Conservation (phyloP, 2,888 invertebrate genomes). For the Torymus auratus region DNA sequence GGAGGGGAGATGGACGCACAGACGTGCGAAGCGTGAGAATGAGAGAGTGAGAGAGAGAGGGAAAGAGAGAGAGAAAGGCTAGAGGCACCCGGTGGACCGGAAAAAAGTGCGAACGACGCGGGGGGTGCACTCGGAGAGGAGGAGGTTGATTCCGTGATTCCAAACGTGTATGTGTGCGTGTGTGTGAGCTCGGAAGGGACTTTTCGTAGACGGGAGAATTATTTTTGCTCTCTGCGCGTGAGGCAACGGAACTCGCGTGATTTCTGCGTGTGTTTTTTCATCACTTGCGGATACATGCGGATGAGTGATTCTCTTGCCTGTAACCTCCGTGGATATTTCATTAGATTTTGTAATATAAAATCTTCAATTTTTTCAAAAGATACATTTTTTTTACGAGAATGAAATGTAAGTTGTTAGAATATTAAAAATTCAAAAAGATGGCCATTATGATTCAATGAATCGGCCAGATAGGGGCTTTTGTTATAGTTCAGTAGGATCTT, state of each 20-base stretch:
- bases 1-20: slow-evolving; percentile 28
- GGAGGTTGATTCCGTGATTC: slow-evolving; percentile 25
- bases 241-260: background rate
- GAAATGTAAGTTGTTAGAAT: too few relatives aligned
- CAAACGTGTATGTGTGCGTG: slow-evolving; percentile 8
- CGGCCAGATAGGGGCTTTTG: too few relatives aligned
- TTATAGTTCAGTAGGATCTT: too few relatives aligned
- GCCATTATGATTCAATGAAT: too few relatives aligned
- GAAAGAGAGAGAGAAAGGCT: background rate
- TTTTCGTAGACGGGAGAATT: slow-evolving; percentile 23
- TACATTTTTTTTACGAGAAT: too few relatives aligned
- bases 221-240: slow-evolving; percentile 28
- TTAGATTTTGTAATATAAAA: too few relatives aligned
- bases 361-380: too few relatives aligned
- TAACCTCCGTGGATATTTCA: too few relatives aligned
- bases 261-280: too few relatives aligned
- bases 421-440: too few relatives aligned
- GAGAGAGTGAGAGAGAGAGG: slow-evolving; percentile 3
- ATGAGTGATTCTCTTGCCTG: too few relatives aligned
- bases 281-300: too few relatives aligned
- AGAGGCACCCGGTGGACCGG: slow-evolving; percentile 44
- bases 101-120: slow-evolving; percentile 38
- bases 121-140: background rate
- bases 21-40: slow-evolving; percentile 56
- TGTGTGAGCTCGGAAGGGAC: background rate